Percentiles rank a stretch among this genome's conserved stretches.
Conservation (phyloP, 2,797 vertebrate species). For the Anomalospiza imberbis region DNA sequence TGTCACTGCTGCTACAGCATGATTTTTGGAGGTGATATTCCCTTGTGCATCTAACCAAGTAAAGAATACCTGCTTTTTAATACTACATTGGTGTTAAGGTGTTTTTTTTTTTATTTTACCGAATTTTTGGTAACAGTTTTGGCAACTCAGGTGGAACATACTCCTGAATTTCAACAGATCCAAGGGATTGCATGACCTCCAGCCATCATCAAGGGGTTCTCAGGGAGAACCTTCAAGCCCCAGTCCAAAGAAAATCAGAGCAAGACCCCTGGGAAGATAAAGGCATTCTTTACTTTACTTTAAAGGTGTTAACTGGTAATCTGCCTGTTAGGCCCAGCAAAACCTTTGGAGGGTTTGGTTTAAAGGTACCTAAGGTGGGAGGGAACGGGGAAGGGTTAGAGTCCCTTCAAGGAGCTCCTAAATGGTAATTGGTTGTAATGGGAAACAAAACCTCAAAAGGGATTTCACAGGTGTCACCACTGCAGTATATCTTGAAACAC, state of each 20-base stretch:
- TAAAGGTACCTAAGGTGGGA: not conserved
- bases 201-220: not conserved
- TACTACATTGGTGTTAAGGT: not conserved
- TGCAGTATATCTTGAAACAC: not conserved
- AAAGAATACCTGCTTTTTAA: not conserved
- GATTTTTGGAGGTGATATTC: not conserved
- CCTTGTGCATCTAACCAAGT: not conserved
- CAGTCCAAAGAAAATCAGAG: not conserved
- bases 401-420: not conserved
- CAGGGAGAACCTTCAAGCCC: not conserved
- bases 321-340: not conserved
- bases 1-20: not conserved
- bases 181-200: not conserved
- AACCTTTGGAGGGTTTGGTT: not conserved
- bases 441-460: not conserved
- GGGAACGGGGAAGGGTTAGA: not conserved
- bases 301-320: not conserved
- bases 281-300: not conserved
- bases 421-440: not conserved
- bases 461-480: not conserved
- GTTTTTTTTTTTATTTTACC: not conserved
- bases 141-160: not conserved
- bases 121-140: not conserved
- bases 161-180: not conserved
- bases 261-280: not conserved